phyloP scores from a whole-genome alignment of 1,140 invertebrate species.

The Penaeus japonicus region DNA sequence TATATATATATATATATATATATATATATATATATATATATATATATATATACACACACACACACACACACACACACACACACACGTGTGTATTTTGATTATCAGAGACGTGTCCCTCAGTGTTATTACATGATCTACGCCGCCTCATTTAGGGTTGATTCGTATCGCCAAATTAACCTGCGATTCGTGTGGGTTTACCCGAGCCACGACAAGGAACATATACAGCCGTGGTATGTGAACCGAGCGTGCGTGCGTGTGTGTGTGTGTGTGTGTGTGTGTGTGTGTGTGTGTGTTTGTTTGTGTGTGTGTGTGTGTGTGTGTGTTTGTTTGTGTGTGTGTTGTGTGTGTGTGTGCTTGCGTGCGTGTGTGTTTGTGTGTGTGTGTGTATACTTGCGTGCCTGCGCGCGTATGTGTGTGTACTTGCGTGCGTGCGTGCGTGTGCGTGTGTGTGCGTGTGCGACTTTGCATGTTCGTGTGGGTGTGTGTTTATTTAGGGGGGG shows the following conservation, averaged over 20 bases:
- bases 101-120: background rate
- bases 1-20: slow-evolving; percentile 5
- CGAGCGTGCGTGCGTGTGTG: background rate
- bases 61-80: background rate
- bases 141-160: background rate
- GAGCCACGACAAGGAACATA: too few relatives aligned
- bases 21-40: background rate
- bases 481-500: background rate
- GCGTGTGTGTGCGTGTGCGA: too few relatives aligned
- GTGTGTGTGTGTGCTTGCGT: background rate
- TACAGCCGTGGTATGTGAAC: too few relatives aligned
- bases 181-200: too few relatives aligned
- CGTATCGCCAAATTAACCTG: too few relatives aligned
- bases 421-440: too few relatives aligned
- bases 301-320: background rate
- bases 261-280: background rate
- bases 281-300: background rate
- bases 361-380: background rate
- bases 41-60: slow-evolving; percentile 2
- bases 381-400: background rate
- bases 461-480: background rate
- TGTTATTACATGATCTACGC: background rate
- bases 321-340: background rate
- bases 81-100: background rate
- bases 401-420: too few relatives aligned